Conservation (phyloP, 2,888 invertebrate genomes). For the Amiota communis region DNA sequence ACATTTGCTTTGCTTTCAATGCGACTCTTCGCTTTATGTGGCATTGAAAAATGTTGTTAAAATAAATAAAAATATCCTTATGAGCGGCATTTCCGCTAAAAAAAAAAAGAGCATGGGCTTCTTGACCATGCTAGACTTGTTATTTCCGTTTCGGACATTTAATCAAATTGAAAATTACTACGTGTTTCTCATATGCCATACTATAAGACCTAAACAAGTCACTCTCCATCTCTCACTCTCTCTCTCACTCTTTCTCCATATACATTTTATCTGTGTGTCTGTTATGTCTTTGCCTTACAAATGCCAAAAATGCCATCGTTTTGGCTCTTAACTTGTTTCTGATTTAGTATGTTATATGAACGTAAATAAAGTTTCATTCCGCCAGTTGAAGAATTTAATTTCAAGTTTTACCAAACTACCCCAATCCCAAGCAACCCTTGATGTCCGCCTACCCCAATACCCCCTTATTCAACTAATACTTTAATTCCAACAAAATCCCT, state of each 20-base stretch:
- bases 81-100: no score
- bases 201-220: neutral
- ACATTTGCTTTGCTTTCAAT: no score
- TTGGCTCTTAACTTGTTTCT: slow-evolving; percentile 38
- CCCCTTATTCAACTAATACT: slow-evolving; percentile 41
- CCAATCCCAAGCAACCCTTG: neutral
- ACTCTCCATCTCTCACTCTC: neutral
- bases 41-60: no score
- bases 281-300: neutral
- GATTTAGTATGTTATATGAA: neutral
- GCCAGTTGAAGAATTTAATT: slow-evolving; percentile 19
- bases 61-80: no score
- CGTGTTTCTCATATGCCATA: slow-evolving; percentile 41
- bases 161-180: slow-evolving; percentile 54
- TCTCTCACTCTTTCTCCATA: neutral
- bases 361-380: slow-evolving; percentile 7
- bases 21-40: no score
- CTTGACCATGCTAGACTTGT: neutral
- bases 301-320: slow-evolving; percentile 29
- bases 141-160: slow-evolving; percentile 40
- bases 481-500: slow-evolving; percentile 56
- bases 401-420: neutral
- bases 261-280: no score
- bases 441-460: slow-evolving; percentile 18
- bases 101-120: no score